Base-by-base conservation (phyloP, 2,888 invertebrate species). In the Drosophila fungiperda region DNA sequence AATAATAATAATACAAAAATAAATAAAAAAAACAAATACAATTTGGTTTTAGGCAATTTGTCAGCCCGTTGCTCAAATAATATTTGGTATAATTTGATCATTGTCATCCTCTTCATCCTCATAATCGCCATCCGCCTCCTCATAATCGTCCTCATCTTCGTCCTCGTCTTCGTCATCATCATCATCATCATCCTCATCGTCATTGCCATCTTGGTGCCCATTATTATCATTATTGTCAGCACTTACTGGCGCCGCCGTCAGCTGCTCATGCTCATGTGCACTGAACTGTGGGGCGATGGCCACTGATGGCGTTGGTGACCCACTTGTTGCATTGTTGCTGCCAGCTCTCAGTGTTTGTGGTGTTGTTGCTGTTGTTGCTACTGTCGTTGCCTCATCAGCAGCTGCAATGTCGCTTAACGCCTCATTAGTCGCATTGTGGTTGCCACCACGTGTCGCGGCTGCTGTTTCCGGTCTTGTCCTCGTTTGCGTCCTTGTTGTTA, bases 61-160 rank as follows among this genome's bases (percentile, higher is more conserved):
- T 55, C 35, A 66, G 65, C 26, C 20, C 36, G 42, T 59, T 64
- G 42, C 40, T 88, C 73, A 89, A 60, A 86, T 78, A 70, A 90
- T 87, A 87, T 87, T 87, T 87, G 87, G 87, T 87, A 87, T 89
- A 36, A 87, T 57, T 77, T 90, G 90, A 82, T 90, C 87, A 52
- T 74, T 78, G 54, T 89, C 90, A 40, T 90, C 90, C 60, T 89
- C 89, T 40, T 90, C 89, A 12, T 90, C 80, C 26, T 90, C 84
- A 1, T 78, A 79, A 1, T 69, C 83, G 3, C 84, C 83, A 0
- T 84, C 78, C 6, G 75, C 78, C 8, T 82, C 81, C 2, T 84
- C 76, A 1, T 83, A 80, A 0, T 78, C 77, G 0, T 83, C 82
- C 0, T 87, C 81, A 0, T 83, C 83, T 0, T 89, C 83, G 0